A percentile compares a stretch with the other conserved stretches of the same genome.
These are phyloP conservation scores for Squalus acanthias DNA, from an alignment of 2,797 vertebrate genomes.

Conservation along the genomic window DNA sequence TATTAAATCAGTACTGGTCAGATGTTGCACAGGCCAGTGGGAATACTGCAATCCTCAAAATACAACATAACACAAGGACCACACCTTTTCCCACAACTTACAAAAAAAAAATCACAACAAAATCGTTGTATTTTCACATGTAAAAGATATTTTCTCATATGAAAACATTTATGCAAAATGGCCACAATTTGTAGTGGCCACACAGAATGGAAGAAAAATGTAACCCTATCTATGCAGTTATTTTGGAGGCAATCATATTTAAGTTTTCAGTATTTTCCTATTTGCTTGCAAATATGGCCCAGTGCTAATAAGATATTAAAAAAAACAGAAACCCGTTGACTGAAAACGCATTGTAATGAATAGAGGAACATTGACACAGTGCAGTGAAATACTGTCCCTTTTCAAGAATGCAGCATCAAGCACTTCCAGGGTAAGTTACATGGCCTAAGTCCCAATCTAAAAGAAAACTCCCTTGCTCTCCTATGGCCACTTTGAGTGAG, in stretches of 20 bases:
- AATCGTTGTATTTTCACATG: background rate
- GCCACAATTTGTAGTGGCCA: background rate
- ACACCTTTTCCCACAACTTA: background rate
- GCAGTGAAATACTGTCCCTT: background rate
- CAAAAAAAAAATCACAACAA: background rate
- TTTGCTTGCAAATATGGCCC: background rate
- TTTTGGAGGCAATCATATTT: background rate
- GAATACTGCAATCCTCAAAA: background rate
- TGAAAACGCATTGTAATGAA: background rate
- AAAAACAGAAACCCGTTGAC: background rate
- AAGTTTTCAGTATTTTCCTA: background rate
- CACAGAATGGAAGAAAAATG: background rate
- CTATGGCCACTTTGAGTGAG: background rate
- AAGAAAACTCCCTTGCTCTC: background rate
- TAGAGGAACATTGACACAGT: background rate
- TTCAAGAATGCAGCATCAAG: background rate
- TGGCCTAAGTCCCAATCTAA: background rate
- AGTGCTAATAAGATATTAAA: background rate
- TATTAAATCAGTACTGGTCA: background rate
- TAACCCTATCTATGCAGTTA: background rate
- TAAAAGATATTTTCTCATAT: background rate
- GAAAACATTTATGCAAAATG: background rate
- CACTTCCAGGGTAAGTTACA: background rate
- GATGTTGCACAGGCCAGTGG: background rate
- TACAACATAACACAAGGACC: background rate